Conservation (phyloP, 2,113 vertebrate genomes). For the Bucco capensis region DNA sequence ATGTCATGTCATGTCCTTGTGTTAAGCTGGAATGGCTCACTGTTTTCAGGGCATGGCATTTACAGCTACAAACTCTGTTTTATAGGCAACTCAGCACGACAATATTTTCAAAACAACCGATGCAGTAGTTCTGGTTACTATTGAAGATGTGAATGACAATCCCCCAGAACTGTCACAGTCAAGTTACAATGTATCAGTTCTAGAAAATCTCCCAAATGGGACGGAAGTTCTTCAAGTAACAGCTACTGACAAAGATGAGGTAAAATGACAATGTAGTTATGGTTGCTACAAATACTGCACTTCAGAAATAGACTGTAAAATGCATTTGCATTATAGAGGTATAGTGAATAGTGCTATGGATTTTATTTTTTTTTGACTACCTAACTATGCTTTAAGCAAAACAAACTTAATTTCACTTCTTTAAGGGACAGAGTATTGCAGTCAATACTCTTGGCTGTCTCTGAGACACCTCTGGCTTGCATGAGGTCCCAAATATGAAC, state of each 20-base stretch:
- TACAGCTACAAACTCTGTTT: neutral
- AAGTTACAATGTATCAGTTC: slow-evolving; percentile 52
- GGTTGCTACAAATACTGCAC: neutral
- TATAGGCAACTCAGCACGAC: slow-evolving; percentile 75
- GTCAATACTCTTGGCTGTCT: neutral
- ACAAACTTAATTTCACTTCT: neutral
- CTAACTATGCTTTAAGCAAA: neutral
- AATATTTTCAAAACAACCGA: slow-evolving; percentile 69
- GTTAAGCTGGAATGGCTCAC: neutral
- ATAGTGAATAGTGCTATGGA: neutral
- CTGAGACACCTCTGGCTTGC: neutral
- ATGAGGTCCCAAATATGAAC: neutral
- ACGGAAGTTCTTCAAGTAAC: slow-evolving; percentile 58
- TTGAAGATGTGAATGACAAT: slow-evolving; percentile 76
- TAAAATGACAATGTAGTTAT: neutral
- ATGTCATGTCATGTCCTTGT: neutral
- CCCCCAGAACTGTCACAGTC: slow-evolving; percentile 54
- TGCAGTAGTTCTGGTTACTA: slow-evolving; percentile 66
- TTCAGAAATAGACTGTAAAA: neutral
- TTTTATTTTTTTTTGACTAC: neutral
- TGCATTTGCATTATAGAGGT: neutral
- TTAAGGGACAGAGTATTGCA: neutral
- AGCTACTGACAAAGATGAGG: slow-evolving; percentile 74
- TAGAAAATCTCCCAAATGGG: slow-evolving; percentile 71
- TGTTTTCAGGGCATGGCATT: neutral